Base-by-base conservation (phyloP, 2,888 invertebrate genomes). In the Leptopilina drosophilae region DNA sequence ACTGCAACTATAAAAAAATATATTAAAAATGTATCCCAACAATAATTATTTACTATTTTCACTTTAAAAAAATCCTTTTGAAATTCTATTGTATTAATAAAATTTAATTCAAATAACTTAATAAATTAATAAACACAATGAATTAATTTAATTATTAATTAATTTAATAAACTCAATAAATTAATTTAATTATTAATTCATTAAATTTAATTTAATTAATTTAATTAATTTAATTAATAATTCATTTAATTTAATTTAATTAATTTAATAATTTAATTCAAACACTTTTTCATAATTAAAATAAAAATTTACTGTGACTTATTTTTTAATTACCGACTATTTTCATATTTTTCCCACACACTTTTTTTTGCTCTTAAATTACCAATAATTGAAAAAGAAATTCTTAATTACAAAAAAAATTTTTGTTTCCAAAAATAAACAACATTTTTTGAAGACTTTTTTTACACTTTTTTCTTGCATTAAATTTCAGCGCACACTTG, bases 1-100 rank as follows among this genome's bases (percentile, higher is more conserved):
- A 85, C 86, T 87, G 66, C n/a, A 85, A 84, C 26, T 77, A 49
- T 56, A 46, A 76, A 53, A 7, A 59, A 42, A 26, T 8, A 40
- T 6, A 14, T 42, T 64, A 7, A 40, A 65, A 14, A 12, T n/a
- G 4, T 5, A 46, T 15, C 3, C 15, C 2, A 40, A 62, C 7
- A 62, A 15, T n/a, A 15, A 59, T 5, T n/a, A 42, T 42, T 8
- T 42, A 42, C 1, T 15, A 20, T 62, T 62, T 62, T 62, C 62
- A 62, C 62, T 62, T 62, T 59, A n/a, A 15, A 15, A 59, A n/a
- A 59, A 4, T 59, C 33, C 5, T n/a, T 15, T 59, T 59, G 15
- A n/a, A n/a, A 59, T 59, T 59, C 20, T 20, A 20, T 20, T 20
- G 20, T 20, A 20, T 20, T 1, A 20, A 20, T 20, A 20, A 20